Evolutionary conservation across 2,888 invertebrate genomes (phyloP).

Genomic region (Drosophila limbata): DNA sequence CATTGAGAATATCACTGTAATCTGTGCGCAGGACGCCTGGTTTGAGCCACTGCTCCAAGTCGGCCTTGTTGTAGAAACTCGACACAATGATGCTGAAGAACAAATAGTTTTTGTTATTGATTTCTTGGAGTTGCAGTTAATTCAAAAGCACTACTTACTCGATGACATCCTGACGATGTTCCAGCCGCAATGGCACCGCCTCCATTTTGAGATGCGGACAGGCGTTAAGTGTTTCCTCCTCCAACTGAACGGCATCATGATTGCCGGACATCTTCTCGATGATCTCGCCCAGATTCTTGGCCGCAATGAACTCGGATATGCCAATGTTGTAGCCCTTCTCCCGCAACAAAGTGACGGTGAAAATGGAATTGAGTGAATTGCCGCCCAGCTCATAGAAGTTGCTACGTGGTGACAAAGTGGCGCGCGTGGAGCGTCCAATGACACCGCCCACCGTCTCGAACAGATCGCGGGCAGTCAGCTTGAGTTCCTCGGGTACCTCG

Average conservation of each 20-base stretch:
- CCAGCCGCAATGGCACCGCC: slow-evolving; percentile 81
- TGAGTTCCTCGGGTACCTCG: slow-evolving; percentile 87
- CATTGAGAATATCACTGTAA: slow-evolving; percentile 89
- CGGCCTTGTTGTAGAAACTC: slow-evolving; percentile 94
- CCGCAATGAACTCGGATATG: slow-evolving; percentile 92
- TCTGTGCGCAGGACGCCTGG: slow-evolving; percentile 89
- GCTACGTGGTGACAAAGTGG: slow-evolving; percentile 88
- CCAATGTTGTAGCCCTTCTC: slow-evolving; percentile 92
- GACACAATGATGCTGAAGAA: slow-evolving; percentile 90
- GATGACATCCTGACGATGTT: slow-evolving; percentile 89
- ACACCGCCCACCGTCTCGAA: slow-evolving; percentile 91
- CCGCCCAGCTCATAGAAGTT: slow-evolving; percentile 95
- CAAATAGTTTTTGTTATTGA: neutral
- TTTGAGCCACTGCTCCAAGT: slow-evolving; percentile 92
- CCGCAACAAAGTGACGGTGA: slow-evolving; percentile 91
- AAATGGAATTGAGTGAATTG: slow-evolving; percentile 94
- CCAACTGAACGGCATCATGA: slow-evolving; percentile 75
- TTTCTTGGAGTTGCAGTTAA: neutral
- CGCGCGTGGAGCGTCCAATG: slow-evolving; percentile 88
- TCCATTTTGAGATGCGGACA: slow-evolving; percentile 82
- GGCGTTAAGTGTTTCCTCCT: slow-evolving; percentile 77
- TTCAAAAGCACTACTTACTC: slow-evolving; percentile 87
- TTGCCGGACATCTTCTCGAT: slow-evolving; percentile 87
- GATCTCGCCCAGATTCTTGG: slow-evolving; percentile 90
- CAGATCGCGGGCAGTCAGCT: slow-evolving; percentile 89